Evolutionary conservation across 2,113 vertebrate species (phyloP).

Genomic region (Pipra filicauda): DNA sequence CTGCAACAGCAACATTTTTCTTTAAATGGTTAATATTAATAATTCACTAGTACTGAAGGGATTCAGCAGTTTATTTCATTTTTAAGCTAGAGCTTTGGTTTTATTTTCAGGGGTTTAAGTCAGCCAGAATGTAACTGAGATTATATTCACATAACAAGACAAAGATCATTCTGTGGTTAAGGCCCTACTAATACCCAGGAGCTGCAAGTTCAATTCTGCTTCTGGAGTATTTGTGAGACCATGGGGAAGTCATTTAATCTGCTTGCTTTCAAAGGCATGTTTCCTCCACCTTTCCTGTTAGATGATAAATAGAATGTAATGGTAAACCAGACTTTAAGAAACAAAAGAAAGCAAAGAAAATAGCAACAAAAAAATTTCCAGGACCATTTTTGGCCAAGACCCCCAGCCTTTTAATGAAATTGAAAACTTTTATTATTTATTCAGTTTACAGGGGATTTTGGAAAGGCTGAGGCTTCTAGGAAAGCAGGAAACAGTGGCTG

Average conservation of each 20-base stretch:
- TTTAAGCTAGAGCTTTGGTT: not conserved
- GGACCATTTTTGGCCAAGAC: not conserved
- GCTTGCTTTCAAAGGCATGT: not conserved
- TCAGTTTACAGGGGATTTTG: not conserved
- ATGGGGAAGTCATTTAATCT: not conserved
- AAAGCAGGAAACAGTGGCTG: not conserved
- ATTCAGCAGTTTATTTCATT: not conserved
- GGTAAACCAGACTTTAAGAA: not conserved
- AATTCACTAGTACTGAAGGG: not conserved
- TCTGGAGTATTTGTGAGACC: not conserved
- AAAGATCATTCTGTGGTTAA: not conserved
- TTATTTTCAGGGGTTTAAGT: not conserved
- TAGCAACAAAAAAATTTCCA: not conserved
- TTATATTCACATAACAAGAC: not conserved
- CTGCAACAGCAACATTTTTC: not conserved
- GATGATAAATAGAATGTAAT: not conserved
- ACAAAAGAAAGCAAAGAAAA: not conserved
- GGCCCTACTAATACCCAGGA: not conserved
- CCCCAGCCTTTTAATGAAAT: not conserved
- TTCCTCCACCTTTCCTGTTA: not conserved
- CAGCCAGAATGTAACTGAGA: not conserved
- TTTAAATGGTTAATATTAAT: constrained; percentile 22
- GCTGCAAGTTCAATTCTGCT: not conserved
- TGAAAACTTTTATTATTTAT: not conserved
- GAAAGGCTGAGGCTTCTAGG: not conserved